Conservation (phyloP, 2,113 vertebrate species). For the Taurulus bubalis region DNA sequence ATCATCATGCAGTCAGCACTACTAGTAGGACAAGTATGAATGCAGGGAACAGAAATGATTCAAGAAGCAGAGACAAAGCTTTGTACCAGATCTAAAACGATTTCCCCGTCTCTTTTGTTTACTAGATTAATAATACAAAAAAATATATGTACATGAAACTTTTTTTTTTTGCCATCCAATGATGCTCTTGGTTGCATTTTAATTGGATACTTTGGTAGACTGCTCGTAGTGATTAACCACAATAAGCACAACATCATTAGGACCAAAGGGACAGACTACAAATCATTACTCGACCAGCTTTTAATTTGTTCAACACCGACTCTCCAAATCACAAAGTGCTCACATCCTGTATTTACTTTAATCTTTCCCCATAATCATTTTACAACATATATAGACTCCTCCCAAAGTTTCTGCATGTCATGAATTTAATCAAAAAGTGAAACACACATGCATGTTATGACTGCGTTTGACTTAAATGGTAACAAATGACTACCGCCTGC, state of each 20-base stretch:
- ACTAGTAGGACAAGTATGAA: conserved; percentile 1
- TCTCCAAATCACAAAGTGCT: conserved; percentile 4
- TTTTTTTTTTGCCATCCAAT: not conserved
- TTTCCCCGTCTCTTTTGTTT: not conserved
- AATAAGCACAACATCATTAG: conserved; percentile 37
- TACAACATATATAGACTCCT: not conserved
- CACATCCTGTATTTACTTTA: conserved; percentile 1
- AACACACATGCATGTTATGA: conserved; percentile 10
- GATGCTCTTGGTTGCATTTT: conserved; percentile 13
- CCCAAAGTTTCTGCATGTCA: not conserved
- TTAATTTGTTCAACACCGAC: conserved; percentile 12
- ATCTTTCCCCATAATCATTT: not conserved
- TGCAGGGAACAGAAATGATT: not conserved
- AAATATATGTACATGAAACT: not conserved
- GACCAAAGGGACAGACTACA: conserved; percentile 37
- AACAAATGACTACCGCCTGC: conserved; percentile 57
- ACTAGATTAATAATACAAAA: not conserved
- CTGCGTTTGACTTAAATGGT: conserved; percentile 43
- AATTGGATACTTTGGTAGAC: conserved; percentile 29
- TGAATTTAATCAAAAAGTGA: conserved; percentile 10
- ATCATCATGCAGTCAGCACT: conserved; percentile 24
- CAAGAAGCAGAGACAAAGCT: not conserved
- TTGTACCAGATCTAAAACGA: not conserved
- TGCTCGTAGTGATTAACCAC: conserved; percentile 53
- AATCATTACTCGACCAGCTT: conserved; percentile 32